Evolutionary conservation across 37 sponge, comb jelly and placozoan species (phyloP).

Genomic region (Halichondria panicea): DNA sequence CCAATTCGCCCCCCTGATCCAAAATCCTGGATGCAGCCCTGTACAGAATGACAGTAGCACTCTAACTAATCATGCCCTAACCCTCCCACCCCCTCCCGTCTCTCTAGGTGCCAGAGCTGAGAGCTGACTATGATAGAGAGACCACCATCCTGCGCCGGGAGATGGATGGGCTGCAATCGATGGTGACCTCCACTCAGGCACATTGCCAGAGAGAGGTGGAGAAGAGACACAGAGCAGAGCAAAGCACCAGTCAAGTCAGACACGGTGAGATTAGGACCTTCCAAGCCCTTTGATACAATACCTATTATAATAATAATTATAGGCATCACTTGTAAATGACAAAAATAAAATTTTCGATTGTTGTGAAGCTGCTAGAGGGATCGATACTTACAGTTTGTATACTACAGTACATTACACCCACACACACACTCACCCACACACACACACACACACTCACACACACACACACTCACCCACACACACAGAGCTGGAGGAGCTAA

Average conservation of each 20-base stretch:
- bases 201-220: constrained; percentile 31
- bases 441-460: not conserved
- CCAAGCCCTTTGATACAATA: not conserved
- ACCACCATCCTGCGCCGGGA: not conserved
- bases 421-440: not conserved
- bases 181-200: constrained; percentile 17
- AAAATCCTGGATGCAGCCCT: no score
- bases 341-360: not conserved
- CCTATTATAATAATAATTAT: no score
- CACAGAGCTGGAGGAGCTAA: constrained; percentile 9
- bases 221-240: constrained; percentile 15
- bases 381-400: not conserved
- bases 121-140: constrained; percentile 17
- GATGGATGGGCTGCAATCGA: not conserved
- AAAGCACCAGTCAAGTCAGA: constrained; percentile 8
- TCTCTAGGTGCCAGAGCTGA: constrained; percentile 4
- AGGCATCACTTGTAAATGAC: no score
- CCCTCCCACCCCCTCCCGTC: not conserved
- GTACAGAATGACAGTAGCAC: no score
- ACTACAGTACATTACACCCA: not conserved
- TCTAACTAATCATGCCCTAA: not conserved
- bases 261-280: not conserved
- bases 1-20: no score
- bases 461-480: not conserved
- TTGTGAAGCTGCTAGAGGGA: not conserved